phyloP scores from a whole-genome alignment of 1,140 invertebrate species.

The Cephus cinctus region DNA sequence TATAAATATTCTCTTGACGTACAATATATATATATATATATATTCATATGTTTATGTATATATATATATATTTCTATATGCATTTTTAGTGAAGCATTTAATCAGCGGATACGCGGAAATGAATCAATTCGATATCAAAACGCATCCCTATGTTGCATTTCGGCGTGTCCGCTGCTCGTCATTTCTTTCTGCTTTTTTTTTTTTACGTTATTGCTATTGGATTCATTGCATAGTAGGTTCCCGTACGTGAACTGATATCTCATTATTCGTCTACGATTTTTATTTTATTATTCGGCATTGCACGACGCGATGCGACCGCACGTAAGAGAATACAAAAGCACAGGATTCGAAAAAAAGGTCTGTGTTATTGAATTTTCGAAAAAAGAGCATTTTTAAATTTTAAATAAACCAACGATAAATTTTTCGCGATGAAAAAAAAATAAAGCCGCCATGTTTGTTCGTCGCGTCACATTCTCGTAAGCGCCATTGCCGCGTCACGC shows the following conservation, averaged over 20 bases:
- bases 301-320: too few species aligned
- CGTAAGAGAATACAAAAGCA: too few species aligned
- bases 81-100: conserved; percentile 31
- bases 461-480: too few species aligned
- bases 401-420: too few species aligned
- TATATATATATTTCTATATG: conserved; percentile 35
- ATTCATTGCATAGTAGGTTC: conserved; percentile 48
- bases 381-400: too few species aligned
- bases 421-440: too few species aligned
- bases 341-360: too few species aligned
- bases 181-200: conserved; percentile 23
- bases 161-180: conserved; percentile 25
- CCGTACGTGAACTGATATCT: conserved; percentile 39
- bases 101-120: conserved; percentile 30
- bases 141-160: conserved; percentile 6
- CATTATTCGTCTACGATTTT: conserved; percentile 12
- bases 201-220: conserved; percentile 49
- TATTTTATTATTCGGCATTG: conserved; percentile 1
- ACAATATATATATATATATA: conserved; percentile 31
- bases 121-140: conserved; percentile 3
- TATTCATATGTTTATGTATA: conserved; percentile 14
- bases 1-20: conserved; percentile 50
- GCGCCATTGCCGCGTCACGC: too few species aligned
- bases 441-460: not conserved
- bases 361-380: too few species aligned